Base-by-base conservation (phyloP, 2,113 vertebrate genomes). In the Formicarius rufipectus region DNA sequence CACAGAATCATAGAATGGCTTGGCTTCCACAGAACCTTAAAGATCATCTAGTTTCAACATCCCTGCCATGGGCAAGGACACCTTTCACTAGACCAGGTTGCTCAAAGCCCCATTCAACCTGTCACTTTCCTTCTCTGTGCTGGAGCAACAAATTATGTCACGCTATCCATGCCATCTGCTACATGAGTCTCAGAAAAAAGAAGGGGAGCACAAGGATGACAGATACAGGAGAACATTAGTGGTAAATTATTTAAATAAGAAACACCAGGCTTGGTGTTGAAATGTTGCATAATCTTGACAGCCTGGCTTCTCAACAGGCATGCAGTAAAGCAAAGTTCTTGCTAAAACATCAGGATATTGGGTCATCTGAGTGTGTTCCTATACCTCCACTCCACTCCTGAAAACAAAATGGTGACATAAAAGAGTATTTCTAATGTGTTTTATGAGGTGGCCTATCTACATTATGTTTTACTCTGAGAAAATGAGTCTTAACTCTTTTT, bases 191-290 rank as follows among this genome's bases (percentile, higher is more conserved):
- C 68, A 44, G 68, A 12, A n/a, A 53, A 88, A 82, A 58, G 44
- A 64, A 40, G 71, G 63, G 62, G 49, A 91, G 47, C 52, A 33
- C 72, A 39, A 67, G 37, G 31, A 52, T 56, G 49, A 75, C 14
- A 13, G 39, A 49, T 35, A 52, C 52, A 5, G 8, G 28, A 77
- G 63, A 63, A 53, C 8, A 10, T 66, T 9, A 74, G 25, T 9
- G 16, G 50, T 78, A 47, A 89, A 89, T 78, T 71, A 81, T 86
- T 94, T 86, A 92, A 90, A 71, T 80, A 45, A 81, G 82, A 45
- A 69, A 63, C 45, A 47, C 45, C 28, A 53, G 33, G 18, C 20
- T 42, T 22, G 31, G 33, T 63, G 19, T n/a, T 78, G 53, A 84
- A 86, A 89, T 80, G 30, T 63, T 90, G 35, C 39, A 9, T 67